These are phyloP conservation scores for Orientallactaga sibirica DNA, from an alignment of 2,797 vertebrate species.

Conservation along the genomic window DNA sequence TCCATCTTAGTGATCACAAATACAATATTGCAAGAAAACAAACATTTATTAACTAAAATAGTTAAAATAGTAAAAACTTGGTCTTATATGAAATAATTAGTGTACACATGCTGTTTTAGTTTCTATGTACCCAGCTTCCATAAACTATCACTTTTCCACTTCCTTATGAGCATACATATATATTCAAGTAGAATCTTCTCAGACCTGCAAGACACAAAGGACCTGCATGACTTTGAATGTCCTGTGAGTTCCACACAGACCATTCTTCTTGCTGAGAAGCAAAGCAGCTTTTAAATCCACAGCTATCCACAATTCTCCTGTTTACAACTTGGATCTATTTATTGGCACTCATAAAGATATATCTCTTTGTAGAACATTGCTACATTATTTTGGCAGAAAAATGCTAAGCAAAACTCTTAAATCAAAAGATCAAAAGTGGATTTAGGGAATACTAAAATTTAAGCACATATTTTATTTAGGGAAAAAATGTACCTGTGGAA, in stretches of 20 bases:
- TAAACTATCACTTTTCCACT: constrained; percentile 12
- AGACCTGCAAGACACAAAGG: not conserved
- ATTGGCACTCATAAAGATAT: constrained; percentile 4
- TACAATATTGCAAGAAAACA: not conserved
- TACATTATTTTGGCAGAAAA: constrained; percentile 22
- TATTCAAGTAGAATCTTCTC: not conserved
- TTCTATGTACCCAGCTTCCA: not conserved
- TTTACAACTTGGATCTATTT: constrained; percentile 49
- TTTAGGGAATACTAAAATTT: constrained; percentile 51
- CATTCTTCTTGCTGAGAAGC: constrained; percentile 26
- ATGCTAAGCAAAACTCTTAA: not conserved
- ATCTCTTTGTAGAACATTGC: constrained; percentile 19
- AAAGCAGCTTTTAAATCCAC: not conserved
- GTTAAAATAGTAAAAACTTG: not conserved
- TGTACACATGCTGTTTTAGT: not conserved
- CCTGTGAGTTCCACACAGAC: not conserved
- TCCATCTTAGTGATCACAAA: not conserved
- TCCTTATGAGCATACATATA: not conserved
- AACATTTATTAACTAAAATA: not conserved
- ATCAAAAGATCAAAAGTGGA: constrained; percentile 32
- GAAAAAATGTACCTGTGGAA: not conserved
- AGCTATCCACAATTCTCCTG: not conserved
- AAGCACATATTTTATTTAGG: constrained; percentile 23
- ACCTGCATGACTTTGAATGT: not conserved
- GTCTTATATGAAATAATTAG: constrained; percentile 37